Percentiles rank a stretch among this genome's conserved stretches.
Evolutionary conservation across 1,140 invertebrate species (phyloP).

Genomic region (Drosophila kepulauana): DNA sequence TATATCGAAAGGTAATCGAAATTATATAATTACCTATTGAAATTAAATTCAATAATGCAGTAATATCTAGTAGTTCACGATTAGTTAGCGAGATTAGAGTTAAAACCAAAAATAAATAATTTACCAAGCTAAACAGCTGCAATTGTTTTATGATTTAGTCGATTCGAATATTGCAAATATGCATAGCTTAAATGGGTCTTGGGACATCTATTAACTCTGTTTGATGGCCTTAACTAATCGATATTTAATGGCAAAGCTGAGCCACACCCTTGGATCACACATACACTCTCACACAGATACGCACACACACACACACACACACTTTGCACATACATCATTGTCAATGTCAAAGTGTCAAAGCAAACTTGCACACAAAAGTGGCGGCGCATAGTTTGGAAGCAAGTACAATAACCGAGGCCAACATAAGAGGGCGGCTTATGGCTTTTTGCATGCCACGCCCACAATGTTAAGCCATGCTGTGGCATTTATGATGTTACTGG

Average conservation of each 20-base stretch:
- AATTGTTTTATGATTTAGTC: too few species aligned
- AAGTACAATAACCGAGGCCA: constrained; percentile 34
- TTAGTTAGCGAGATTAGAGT: too few species aligned
- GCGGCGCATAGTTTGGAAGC: constrained; percentile 32
- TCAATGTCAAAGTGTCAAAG: constrained; percentile 82
- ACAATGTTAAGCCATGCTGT: constrained; percentile 31
- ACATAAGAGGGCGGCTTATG: constrained; percentile 20
- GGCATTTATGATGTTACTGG: constrained; percentile 71
- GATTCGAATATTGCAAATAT: background rate
- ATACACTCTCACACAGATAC: constrained; percentile 23
- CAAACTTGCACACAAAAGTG: constrained; percentile 66
- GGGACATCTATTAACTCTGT: constrained; percentile 50
- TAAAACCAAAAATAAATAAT: too few species aligned
- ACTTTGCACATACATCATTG: constrained; percentile 75
- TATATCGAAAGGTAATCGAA: constrained; percentile 23
- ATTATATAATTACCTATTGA: background rate
- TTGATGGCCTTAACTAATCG: constrained; percentile 61
- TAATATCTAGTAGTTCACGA: background rate
- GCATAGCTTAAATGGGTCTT: constrained; percentile 19
- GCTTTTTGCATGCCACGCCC: constrained; percentile 60
- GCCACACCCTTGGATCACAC: constrained; percentile 39
- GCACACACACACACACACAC: constrained; percentile 36
- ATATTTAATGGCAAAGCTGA: constrained; percentile 74
- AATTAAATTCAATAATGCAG: background rate
- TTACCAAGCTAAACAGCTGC: too few species aligned